Conservation (phyloP, 2,797 vertebrate species). For the Phrynocephalus forsythii region DNA sequence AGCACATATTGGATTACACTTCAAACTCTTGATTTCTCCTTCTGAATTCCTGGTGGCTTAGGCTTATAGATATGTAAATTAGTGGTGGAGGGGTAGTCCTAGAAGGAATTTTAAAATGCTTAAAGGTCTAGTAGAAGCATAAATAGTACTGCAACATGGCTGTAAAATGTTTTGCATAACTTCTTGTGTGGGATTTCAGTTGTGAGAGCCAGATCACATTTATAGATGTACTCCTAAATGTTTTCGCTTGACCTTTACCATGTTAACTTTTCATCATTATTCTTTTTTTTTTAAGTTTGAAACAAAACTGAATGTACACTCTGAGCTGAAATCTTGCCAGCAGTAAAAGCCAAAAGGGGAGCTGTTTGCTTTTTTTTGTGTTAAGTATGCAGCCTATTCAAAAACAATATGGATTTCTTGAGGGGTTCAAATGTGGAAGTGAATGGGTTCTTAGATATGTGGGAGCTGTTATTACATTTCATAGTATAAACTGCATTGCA, state of each 20-base stretch:
- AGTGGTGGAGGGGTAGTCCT: neutral
- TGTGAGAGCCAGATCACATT: constrained; percentile 60
- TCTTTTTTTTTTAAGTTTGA: constrained; percentile 41
- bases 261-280: constrained; percentile 34
- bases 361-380: constrained; percentile 38
- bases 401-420: constrained; percentile 46
- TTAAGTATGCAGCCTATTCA: constrained; percentile 41
- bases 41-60: constrained; percentile 12
- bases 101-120: neutral
- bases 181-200: constrained; percentile 68
- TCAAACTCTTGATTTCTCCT: neutral
- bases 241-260: constrained; percentile 69
- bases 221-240: constrained; percentile 61
- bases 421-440: constrained; percentile 46
- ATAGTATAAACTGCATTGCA: neutral
- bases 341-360: constrained; percentile 62
- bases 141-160: constrained; percentile 26
- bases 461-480: neutral
- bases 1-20: too few relatives aligned
- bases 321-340: constrained; percentile 57
- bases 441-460: constrained; percentile 6
- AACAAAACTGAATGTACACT: constrained; percentile 45
- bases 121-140: constrained; percentile 2
- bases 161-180: constrained; percentile 56
- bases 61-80: constrained; percentile 7